These are phyloP conservation scores for Cataglyphis albicans DNA, from an alignment of 2,888 invertebrate species.

Conservation along the genomic window DNA sequence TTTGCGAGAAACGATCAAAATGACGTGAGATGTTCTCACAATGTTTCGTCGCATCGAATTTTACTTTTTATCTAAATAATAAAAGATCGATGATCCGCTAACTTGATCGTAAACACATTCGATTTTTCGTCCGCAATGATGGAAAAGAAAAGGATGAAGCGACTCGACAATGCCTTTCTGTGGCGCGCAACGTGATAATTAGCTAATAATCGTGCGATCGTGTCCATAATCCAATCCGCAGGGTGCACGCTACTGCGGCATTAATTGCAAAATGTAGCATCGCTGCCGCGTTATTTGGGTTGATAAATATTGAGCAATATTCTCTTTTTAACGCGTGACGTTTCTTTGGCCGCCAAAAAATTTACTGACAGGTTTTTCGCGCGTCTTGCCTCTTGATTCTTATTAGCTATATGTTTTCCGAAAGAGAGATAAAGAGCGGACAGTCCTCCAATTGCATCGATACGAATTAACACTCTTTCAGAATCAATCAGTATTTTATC, in stretches of 20 bases:
- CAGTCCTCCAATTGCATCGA: constrained; percentile 17
- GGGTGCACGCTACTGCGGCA: constrained; percentile 26
- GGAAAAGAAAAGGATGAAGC: constrained; percentile 26
- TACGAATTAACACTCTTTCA: background rate
- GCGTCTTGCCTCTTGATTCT: constrained; percentile 43
- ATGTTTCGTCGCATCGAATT: background rate
- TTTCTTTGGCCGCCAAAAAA: constrained; percentile 60
- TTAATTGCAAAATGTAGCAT: constrained; percentile 42
- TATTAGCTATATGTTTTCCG: background rate
- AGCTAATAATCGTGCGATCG: constrained; percentile 31
- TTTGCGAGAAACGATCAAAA: constrained; percentile 10
- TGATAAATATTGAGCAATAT: constrained; percentile 74
- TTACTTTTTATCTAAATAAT: background rate
- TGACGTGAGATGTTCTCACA: background rate
- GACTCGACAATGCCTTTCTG: constrained; percentile 18
- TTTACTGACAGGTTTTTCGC: constrained; percentile 33
- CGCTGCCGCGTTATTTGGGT: constrained; percentile 55
- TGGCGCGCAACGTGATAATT: constrained; percentile 25
- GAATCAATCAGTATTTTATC: background rate
- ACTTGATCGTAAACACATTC: constrained; percentile 12
- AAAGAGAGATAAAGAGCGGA: background rate
- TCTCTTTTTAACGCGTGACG: constrained; percentile 63
- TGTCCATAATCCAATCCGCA: constrained; percentile 33
- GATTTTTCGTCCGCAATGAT: constrained; percentile 1
- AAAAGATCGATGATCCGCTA: constrained; percentile 3